A percentile compares a stretch with the other conserved stretches of the same genome.
Conservation (phyloP, 2,797 vertebrate genomes). For the Epinephelus malabaricus region DNA sequence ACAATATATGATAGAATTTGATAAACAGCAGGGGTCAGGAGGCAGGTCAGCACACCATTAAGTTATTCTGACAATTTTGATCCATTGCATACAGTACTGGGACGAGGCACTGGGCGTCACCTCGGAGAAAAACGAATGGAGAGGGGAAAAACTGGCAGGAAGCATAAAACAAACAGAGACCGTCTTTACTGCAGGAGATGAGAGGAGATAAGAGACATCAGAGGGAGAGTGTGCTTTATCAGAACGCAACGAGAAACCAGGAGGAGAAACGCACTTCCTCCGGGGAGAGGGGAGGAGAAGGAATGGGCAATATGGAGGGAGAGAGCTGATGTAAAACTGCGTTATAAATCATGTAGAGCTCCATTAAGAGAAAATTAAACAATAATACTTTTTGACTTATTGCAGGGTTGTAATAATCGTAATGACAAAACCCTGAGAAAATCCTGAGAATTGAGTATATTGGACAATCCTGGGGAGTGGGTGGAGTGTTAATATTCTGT, state of each 20-base stretch:
- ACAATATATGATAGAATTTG: constrained; percentile 61
- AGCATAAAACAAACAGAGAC: constrained; percentile 66
- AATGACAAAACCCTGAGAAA: constrained; percentile 17
- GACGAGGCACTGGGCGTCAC: constrained; percentile 48
- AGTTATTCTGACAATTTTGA: constrained; percentile 70
- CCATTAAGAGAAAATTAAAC: constrained; percentile 38
- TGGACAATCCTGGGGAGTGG: not conserved
- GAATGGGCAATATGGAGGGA: constrained; percentile 17
- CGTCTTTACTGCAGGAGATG: constrained; percentile 63
- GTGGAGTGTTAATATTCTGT: constrained; percentile 10
- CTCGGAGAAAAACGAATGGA: constrained; percentile 8
- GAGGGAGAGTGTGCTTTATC: constrained; percentile 65
- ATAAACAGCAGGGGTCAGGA: constrained; percentile 68
- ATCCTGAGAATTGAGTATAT: not conserved
- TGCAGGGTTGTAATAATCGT: constrained; percentile 21
- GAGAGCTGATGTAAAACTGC: not conserved
- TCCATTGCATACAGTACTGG: constrained; percentile 48
- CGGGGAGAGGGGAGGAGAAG: constrained; percentile 37
- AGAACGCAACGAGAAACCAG: constrained; percentile 49
- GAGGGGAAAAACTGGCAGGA: constrained; percentile 49
- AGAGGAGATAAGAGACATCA: constrained; percentile 69
- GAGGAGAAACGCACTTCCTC: constrained; percentile 48
- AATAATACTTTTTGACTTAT: constrained; percentile 29
- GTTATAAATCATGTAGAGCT: constrained; percentile 20
- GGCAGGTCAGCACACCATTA: constrained; percentile 62